Evolutionary conservation across 2,113 vertebrate species (phyloP), one percentile per base, ranked within the genome.

Genomic region (Ictalurus punctatus): DNA sequence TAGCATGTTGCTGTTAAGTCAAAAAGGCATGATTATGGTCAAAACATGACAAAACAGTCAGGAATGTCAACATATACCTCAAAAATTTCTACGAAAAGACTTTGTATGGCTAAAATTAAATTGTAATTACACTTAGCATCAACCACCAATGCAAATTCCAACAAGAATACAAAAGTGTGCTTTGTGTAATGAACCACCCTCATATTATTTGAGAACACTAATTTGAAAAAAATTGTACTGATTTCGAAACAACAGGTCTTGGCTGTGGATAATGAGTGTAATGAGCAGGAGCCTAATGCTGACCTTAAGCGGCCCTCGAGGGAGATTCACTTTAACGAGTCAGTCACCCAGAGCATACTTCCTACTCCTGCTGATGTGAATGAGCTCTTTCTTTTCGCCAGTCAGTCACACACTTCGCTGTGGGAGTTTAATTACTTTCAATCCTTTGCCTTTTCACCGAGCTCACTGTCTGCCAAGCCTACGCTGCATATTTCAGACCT

Each of bases 361-460:
- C 94, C 94, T 93, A 91, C 93, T 93, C 92, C 92, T 88, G 84
- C 85, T 71, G 54, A 52, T 86, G n/a, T 93, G 94, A 96, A 96
- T 94, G 92, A 87, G 79, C 91, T 91, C 91, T 92, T 96, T 96
- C 93, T 94, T 90, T 80, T 85, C 59, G 52, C 90, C 86, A 87
- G 92, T 94, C 94, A 94, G 89, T 91, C 86, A 91, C 90, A 86
- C 89, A 92, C 93, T 92, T 93, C 91, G 91, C 93, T 71, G 94
- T 95, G 93, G 95, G 95, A 95, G 95, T 96, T 94, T 95, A 96
- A 96, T 96, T 95, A 93, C 94, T 92, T 95, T 89, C 73, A 90
- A 93, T 91, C 95, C 95, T 95, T 94, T 93, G 94, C 91, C 92
- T 92, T 93, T 92, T 92, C 93, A 92, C 94, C 95, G 92, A 95